These are phyloP conservation scores for Ailuropoda melanoleuca DNA, from an alignment of 2,113 vertebrate genomes.

Conservation along the genomic window DNA sequence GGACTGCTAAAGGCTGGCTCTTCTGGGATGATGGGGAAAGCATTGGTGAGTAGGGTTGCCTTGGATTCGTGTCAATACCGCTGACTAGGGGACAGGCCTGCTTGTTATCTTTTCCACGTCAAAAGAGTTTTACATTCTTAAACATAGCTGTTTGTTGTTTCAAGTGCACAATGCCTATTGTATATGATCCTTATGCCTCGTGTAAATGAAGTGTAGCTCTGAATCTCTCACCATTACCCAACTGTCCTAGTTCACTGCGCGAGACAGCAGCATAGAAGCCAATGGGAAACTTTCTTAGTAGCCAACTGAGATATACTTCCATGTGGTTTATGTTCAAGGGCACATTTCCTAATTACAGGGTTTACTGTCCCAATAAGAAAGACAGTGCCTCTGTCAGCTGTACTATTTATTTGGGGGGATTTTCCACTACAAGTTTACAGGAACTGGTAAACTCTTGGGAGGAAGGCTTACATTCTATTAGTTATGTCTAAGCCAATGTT, in stretches of 20 bases:
- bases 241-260: background rate
- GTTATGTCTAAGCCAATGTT: background rate
- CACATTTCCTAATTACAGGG: background rate
- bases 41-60: slow-evolving; percentile 84
- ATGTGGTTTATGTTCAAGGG: background rate
- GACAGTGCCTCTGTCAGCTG: background rate
- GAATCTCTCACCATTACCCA: background rate
- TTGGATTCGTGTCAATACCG: background rate
- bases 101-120: background rate
- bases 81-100: background rate
- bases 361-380: background rate
- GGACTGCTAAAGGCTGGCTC: slow-evolving; percentile 85
- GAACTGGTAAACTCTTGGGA: background rate
- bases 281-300: background rate
- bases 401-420: background rate
- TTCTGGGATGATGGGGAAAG: slow-evolving; percentile 93
- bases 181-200: background rate
- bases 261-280: background rate
- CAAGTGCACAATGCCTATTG: background rate
- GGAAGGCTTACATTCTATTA: background rate
- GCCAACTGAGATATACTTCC: background rate
- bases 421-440: background rate
- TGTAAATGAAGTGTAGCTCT: background rate
- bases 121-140: background rate
- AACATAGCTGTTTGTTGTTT: background rate